Percentiles rank a stretch among this genome's conserved stretches.
phyloP scores from a whole-genome alignment of 1,140 invertebrate species.

The Oryzaephilus surinamensis region DNA sequence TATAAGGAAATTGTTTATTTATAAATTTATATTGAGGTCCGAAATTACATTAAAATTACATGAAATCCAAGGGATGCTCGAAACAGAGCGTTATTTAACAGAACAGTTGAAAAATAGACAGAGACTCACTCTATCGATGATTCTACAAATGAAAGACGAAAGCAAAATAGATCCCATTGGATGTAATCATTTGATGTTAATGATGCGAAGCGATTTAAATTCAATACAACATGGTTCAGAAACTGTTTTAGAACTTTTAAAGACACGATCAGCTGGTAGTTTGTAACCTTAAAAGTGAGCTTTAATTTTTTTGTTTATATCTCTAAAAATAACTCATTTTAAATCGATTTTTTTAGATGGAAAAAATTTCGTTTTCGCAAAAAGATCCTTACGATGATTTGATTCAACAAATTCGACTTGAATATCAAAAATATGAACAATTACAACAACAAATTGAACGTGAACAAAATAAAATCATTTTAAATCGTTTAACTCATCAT shows the following conservation, averaged over 20 bases:
- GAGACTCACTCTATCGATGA: slow-evolving; percentile 7
- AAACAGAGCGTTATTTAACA: slow-evolving; percentile 16
- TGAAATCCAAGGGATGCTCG: slow-evolving; percentile 17
- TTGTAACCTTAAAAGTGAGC: not conserved
- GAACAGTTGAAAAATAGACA: slow-evolving; percentile 17
- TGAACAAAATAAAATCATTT: slow-evolving; percentile 10
- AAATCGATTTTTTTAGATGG: slow-evolving; percentile 12
- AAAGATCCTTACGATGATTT: slow-evolving; percentile 11
- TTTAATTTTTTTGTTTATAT: not conserved
- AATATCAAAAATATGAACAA: slow-evolving; percentile 12
- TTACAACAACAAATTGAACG: slow-evolving; percentile 10
- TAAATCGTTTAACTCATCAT: no score
- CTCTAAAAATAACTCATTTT: not conserved
- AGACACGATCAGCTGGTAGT: no score
- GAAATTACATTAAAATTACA: slow-evolving; percentile 18
- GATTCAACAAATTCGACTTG: slow-evolving; percentile 14
- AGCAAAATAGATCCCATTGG: no score
- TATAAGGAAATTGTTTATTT: not conserved
- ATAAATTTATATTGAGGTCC: slow-evolving; percentile 10
- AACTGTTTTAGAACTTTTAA: no score
- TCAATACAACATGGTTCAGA: no score
- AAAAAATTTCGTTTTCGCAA: slow-evolving; percentile 9
- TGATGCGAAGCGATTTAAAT: no score
- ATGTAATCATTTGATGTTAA: no score
- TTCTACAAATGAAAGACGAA: not conserved